phyloP scores from a whole-genome alignment of 2,797 vertebrate genomes.

The Aulostomus chinensis region DNA sequence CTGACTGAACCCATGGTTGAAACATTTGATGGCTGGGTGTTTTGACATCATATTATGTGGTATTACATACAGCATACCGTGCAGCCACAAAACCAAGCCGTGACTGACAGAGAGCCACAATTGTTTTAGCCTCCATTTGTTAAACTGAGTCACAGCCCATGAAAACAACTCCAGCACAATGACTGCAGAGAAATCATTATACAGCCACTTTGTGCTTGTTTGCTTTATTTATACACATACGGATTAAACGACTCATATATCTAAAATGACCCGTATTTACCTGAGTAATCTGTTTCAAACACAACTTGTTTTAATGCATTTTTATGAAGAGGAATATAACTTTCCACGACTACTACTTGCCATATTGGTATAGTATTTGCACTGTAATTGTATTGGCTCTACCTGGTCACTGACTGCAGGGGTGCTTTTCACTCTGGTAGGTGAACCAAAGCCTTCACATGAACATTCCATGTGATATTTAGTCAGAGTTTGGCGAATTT shows the following conservation, averaged over 20 bases:
- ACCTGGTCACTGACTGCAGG: slow-evolving; percentile 23
- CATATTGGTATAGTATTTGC: slow-evolving; percentile 7
- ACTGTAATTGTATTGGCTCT: slow-evolving; percentile 23
- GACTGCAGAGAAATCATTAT: slow-evolving; percentile 20
- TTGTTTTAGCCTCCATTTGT: slow-evolving; percentile 56
- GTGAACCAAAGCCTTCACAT: no score
- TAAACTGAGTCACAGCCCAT: slow-evolving; percentile 40
- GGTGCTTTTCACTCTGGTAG: slow-evolving; percentile 55
- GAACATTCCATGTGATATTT: slow-evolving; percentile 61
- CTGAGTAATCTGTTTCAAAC: slow-evolving; percentile 13
- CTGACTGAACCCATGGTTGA: slow-evolving; percentile 31
- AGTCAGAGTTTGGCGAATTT: slow-evolving; percentile 55
- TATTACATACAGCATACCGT: slow-evolving; percentile 49
- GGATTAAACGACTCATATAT: slow-evolving; percentile 13
- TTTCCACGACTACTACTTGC: no score
- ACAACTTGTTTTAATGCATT: slow-evolving; percentile 6
- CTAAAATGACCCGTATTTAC: slow-evolving; percentile 17
- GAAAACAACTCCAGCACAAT: slow-evolving; percentile 32
- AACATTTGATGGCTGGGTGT: slow-evolving; percentile 45
- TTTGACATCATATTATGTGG: slow-evolving; percentile 59
- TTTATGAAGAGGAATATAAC: slow-evolving; percentile 14
- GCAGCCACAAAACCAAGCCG: slow-evolving; percentile 41
- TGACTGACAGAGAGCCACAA: slow-evolving; percentile 47
- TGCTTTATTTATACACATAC: slow-evolving; percentile 7
- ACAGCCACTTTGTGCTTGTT: slow-evolving; percentile 6